Evolutionary conservation across 2,888 invertebrate species (phyloP), one percentile per base, ranked within the genome.

Genomic region (Lamproptera curius): DNA sequence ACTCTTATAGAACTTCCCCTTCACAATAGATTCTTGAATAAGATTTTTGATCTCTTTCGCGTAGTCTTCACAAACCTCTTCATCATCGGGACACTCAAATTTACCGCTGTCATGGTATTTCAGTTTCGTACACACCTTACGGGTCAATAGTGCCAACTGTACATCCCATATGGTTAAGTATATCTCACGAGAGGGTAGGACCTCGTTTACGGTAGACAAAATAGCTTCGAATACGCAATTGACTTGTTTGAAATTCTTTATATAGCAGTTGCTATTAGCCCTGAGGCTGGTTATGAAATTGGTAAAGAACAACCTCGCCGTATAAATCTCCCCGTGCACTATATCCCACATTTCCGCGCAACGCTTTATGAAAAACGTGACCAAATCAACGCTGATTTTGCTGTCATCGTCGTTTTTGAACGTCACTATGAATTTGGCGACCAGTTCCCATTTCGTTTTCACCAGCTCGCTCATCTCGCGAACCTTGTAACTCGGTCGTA

Each of bases 91-190:
- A 9, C 36, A 9, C 2, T 50, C 16, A 26, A 40, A 38, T 46
- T 52, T 45, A 0, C 13, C 16, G 17, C 42, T 51, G 10, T 26
- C 42, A 1, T 53, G 10, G 58, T 39, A 3, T 55, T 46, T 43
- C 10, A 35, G 10, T 15, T 40, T 39, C 4, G 35, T 9, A 20
- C 43, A 49, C 2, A 49, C 36, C 44, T 58, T 59, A 42, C 61
- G 57, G 4, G 42, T 46, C 11, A 59, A 46, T 8, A 67, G 51
- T 5, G 55, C 48, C 4, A 72, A 34, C 17, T 53, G 44, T 33
- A 73, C 51, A 9, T 59, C 49, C 74, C 69, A 73, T n/a, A 61
- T 13, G n/a, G 43, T 20, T 5, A 59, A 50, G 46, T 71, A 73
- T 13, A 59, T 58, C 38, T 65, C 58, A 26, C 63, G 45, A 56